Evolutionary conservation across 2,113 vertebrate species (phyloP), one percentile per base, ranked within the genome.

Genomic region (Phylloscopus trochilus): DNA sequence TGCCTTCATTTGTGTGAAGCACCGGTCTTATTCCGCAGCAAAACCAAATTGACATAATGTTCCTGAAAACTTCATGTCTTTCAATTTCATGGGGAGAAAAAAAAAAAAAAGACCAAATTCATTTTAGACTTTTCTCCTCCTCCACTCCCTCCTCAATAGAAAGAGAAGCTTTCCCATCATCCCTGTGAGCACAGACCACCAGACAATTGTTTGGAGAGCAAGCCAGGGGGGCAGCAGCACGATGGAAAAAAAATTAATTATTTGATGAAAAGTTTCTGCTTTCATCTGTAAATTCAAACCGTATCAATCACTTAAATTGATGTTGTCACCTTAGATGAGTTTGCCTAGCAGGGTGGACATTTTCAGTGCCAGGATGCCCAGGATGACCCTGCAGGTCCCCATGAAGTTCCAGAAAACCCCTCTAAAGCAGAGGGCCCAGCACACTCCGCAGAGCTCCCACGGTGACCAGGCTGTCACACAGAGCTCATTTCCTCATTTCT

Each of bases 391-490:
- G 15, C 44, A 69, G 22, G 18, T 31, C 27, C 15, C 53, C 51
- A 3, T 7, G n/a, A 90, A 86, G 19, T 49, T 78, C 51, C 39
- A 69, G 21, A 18, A 10, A 72, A 58, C 7, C 24, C 10, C 28
- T 51, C 6, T n/a, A 35, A 31, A 30, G n/a, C 49, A 76, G 18
- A 60, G 30, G 43, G 9, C 37, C 75, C 51, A 37, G 30, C 0
- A 0, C 0, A 2, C 4, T 41, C 27, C 21, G 4, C 0, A 6
- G 28, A 77, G 47, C 33, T 47, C 23, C 72, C 4, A 1, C 2
- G 0, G 79, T 46, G 63, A 80, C 53, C 4, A 1, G 24, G 20
- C 0, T 0, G 30, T 33, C 59, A 55, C 1, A 0, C 22, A 51
- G 26, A 60, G 44, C 44, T 87, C 7, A 0, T 51, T 78, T 46